A percentile compares a stretch with the other conserved stretches of the same genome.
phyloP scores from a whole-genome alignment of 1,140 invertebrate genomes.

The Drosophila gunungcola region DNA sequence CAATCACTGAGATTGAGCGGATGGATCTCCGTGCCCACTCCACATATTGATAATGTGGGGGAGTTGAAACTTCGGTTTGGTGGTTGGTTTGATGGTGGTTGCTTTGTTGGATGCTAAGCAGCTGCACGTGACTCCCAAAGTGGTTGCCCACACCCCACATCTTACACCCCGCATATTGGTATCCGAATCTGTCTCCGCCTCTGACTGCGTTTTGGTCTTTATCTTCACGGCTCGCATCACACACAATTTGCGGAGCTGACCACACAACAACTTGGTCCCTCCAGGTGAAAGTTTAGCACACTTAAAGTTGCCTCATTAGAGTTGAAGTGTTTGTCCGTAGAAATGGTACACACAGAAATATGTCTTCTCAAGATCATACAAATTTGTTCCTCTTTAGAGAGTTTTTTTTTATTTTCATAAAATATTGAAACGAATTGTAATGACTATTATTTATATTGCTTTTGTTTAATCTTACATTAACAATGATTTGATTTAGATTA shows the following conservation, averaged over 20 bases:
- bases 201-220: conserved; percentile 44
- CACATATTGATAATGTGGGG: conserved; percentile 56
- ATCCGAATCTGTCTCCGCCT: conserved; percentile 20
- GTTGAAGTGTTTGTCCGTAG: conserved; percentile 49
- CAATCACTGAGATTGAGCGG: conserved; percentile 73
- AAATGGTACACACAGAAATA: conserved; percentile 17
- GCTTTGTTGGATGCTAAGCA: conserved; percentile 70
- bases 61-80: conserved; percentile 43
- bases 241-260: conserved; percentile 34
- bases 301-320: conserved; percentile 71
- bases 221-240: conserved; percentile 76
- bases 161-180: not conserved
- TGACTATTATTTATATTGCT: too few species aligned
- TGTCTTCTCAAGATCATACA: fast-evolving
- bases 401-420: not conserved
- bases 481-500: too few species aligned
- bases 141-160: conserved; percentile 24
- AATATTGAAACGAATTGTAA: too few species aligned
- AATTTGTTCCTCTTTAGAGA: not conserved
- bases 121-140: conserved; percentile 78
- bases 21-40: conserved; percentile 4
- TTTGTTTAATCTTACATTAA: too few species aligned
- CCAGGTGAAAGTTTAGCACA: conserved; percentile 63
- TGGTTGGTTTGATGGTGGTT: conserved; percentile 50
- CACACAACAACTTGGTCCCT: conserved; percentile 7